Evolutionary conservation across 2,797 vertebrate species (phyloP).

Genomic region (Avahi laniger): DNA sequence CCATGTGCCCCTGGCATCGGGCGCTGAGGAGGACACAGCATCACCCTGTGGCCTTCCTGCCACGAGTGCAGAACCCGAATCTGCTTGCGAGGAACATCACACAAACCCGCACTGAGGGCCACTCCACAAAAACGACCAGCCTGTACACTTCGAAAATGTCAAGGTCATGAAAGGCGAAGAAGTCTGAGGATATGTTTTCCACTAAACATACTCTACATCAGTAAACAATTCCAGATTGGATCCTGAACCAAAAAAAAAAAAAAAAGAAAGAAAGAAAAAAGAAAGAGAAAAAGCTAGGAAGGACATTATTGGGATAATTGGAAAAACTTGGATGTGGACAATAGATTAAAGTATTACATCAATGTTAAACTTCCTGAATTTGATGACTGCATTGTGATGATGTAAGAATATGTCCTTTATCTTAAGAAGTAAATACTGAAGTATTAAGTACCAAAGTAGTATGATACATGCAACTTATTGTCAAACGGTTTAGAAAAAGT

Average conservation of each 20-base stretch:
- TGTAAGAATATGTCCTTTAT: background rate
- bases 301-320: background rate
- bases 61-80: background rate
- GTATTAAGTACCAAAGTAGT: background rate
- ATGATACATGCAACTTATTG: background rate
- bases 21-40: background rate
- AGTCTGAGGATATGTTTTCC: background rate
- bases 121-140: background rate
- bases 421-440: background rate
- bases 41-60: background rate
- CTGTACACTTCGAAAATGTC: background rate
- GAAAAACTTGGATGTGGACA: background rate
- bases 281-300: background rate
- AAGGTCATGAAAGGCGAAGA: background rate
- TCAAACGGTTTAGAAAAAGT: background rate
- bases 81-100: background rate
- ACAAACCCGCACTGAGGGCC: background rate
- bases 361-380: background rate
- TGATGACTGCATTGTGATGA: background rate
- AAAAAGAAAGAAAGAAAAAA: background rate
- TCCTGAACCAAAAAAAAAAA: background rate
- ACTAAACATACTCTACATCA: background rate
- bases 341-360: background rate
- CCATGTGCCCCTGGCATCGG: rapidly evolving
- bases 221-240: background rate